These are phyloP conservation scores for Catharus bicknelli DNA, from an alignment of 2,113 vertebrate genomes.

Conservation along the genomic window DNA sequence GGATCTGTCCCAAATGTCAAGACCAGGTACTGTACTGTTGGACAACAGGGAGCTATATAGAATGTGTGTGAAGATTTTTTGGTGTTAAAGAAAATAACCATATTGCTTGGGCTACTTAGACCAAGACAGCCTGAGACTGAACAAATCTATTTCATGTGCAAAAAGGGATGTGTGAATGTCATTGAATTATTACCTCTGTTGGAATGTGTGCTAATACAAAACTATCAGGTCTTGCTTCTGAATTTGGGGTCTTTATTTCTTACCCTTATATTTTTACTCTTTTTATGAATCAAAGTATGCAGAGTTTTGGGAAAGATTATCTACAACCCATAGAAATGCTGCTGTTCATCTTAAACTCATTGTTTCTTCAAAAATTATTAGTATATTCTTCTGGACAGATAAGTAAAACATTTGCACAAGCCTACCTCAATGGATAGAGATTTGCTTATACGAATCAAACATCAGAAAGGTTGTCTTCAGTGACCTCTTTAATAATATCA, in stretches of 20 bases:
- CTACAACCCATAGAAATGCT: background rate
- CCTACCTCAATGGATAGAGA: background rate
- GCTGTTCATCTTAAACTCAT: background rate
- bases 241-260: background rate
- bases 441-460: background rate
- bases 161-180: background rate
- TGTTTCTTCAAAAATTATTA: background rate
- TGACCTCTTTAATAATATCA: background rate
- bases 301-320: background rate
- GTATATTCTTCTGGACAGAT: background rate
- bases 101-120: background rate
- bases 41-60: background rate
- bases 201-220: background rate
- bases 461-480: background rate
- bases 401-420: background rate
- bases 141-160: background rate
- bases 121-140: background rate
- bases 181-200: background rate
- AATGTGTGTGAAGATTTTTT: background rate
- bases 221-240: background rate
- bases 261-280: background rate
- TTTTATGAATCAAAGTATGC: background rate
- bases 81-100: background rate
- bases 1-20: slow-evolving; percentile 99
- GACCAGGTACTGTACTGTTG: slow-evolving; percentile 89